Evolutionary conservation across 2,113 vertebrate genomes (phyloP), one percentile per base, ranked within the genome.

Genomic region (Gymnogyps californianus): DNA sequence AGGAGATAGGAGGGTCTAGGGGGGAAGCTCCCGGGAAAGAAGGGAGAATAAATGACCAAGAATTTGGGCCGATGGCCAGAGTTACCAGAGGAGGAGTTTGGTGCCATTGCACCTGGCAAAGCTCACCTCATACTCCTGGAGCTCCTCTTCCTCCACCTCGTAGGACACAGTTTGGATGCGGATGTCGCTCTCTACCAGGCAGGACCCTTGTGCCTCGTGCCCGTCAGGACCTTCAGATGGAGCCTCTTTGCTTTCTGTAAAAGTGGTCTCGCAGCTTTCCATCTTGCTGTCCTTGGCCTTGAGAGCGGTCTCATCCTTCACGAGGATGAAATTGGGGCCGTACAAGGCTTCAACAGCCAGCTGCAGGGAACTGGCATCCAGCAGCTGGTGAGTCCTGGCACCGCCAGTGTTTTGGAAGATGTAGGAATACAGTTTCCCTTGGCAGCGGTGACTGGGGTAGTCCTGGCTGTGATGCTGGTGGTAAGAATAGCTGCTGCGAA

Each of bases 141-240:
- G 98, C 94, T 99, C 99, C 88, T 99, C 99, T 90, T 99, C 99
- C 71, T 99, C 99, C 83, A 99, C 99, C 55, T 99, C 99, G 0
- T 99, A 99, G 96, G 99, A 99, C 76, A 99, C 99, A 0, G 99
- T 99, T 64, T 99, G 99, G 96, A 99, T 99, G 96, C 98, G 98
- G 74, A 98, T 97, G 58, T 99, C 99, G 0, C 98, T 98, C 40
- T 99, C 99, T 31, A 85, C 83, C 62, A 95, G 92, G 55, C 96
- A 98, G 16, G 97, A 96, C 66, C 98, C 98, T 83, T 98, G 98
- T 3, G 91, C 85, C 81, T 99, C 98, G 0, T 98, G 98, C 18
- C 95, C 97, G 19, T 99, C 98, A 0, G 94, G 65, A 72, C 94
- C 66, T n/a, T 98, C 98, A 4, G 90, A 42, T 9, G 97, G 97